phyloP scores from a whole-genome alignment of 1,140 invertebrate genomes.

The Eumeta japonica region DNA sequence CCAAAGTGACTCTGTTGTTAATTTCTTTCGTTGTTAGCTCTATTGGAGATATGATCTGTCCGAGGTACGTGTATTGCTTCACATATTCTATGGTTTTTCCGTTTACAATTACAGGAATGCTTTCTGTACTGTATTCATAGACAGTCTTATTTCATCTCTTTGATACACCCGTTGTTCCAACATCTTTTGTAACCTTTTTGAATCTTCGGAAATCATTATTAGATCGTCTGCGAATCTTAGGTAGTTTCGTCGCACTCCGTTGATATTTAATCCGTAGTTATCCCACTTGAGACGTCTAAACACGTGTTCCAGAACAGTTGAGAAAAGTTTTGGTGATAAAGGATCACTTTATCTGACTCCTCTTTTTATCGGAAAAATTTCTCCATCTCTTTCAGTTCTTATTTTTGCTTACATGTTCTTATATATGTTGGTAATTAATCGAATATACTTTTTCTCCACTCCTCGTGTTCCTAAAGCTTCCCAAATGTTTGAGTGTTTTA shows the following conservation, averaged over 20 bases:
- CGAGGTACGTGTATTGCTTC: slow-evolving; percentile 13
- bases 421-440: no score
- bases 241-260: slow-evolving; percentile 11
- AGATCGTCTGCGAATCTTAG: slow-evolving; percentile 14
- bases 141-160: no score
- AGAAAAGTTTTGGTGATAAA: slow-evolving; percentile 15
- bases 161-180: no score
- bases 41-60: slow-evolving; percentile 13
- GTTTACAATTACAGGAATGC: slow-evolving; percentile 8
- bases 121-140: no score
- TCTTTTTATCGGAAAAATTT: no score
- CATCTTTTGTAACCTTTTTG: no score
- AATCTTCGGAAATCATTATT: slow-evolving; percentile 11
- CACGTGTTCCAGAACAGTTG: slow-evolving; percentile 11
- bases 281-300: slow-evolving; percentile 13
- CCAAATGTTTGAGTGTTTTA: slow-evolving; percentile 12
- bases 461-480: slow-evolving; percentile 10
- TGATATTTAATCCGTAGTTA: slow-evolving; percentile 13
- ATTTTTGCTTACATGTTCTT: no score
- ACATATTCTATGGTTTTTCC: slow-evolving; percentile 11
- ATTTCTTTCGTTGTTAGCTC: slow-evolving; percentile 15
- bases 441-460: slow-evolving; percentile 9
- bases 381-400: no score
- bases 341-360: slow-evolving; percentile 16
- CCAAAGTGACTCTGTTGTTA: slow-evolving; percentile 10